These are phyloP conservation scores for Pentalonia nigronervosa DNA, from an alignment of 1,140 invertebrate genomes.

Conservation along the genomic window DNA sequence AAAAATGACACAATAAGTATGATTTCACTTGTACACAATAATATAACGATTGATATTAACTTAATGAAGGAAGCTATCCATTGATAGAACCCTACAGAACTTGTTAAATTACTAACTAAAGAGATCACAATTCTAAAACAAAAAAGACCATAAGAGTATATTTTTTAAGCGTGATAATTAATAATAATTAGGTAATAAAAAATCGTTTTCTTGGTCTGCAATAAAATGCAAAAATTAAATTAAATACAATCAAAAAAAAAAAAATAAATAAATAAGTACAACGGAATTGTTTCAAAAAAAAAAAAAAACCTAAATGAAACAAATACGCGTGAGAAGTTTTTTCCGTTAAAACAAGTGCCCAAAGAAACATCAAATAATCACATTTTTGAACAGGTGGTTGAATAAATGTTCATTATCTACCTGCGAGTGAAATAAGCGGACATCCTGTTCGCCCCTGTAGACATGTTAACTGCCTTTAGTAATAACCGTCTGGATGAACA, in stretches of 20 bases:
- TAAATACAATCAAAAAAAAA: not conserved
- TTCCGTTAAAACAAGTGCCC: not conserved
- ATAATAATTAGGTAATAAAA: no score
- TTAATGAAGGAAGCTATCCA: no score
- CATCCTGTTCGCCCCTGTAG: slow-evolving; percentile 33
- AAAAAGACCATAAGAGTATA: not conserved
- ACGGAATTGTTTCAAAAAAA: not conserved
- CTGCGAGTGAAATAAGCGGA: slow-evolving; percentile 50
- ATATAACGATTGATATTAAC: no score
- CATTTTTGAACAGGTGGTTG: slow-evolving; percentile 57
- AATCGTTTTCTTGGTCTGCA: not conserved
- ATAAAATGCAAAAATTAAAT: not conserved
- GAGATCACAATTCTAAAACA: not conserved
- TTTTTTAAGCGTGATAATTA: not conserved
- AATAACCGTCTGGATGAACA: slow-evolving; percentile 11
- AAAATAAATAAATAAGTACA: not conserved
- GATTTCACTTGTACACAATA: no score
- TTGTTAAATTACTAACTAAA: no score
- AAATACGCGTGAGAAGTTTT: slow-evolving; percentile 36
- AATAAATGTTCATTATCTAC: slow-evolving; percentile 54
- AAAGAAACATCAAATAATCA: not conserved
- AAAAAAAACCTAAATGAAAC: slow-evolving; percentile 14
- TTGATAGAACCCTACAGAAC: no score
- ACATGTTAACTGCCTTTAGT: slow-evolving; percentile 4
- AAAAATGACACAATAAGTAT: no score